These are phyloP conservation scores for Phenacoccus solenopsis DNA, from an alignment of 1,140 invertebrate genomes.

Conservation along the genomic window DNA sequence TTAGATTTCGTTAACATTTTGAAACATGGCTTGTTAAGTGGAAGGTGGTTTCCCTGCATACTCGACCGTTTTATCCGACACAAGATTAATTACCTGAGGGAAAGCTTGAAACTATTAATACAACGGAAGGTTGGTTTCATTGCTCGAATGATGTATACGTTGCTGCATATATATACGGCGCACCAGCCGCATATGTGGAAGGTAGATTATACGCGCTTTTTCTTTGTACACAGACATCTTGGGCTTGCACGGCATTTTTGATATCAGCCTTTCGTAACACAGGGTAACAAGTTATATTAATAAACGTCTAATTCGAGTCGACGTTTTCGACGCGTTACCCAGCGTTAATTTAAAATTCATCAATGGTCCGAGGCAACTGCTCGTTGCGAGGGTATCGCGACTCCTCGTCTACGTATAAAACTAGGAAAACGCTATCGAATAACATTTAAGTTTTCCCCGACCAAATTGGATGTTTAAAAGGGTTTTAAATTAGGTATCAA, in stretches of 20 bases:
- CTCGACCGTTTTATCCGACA: not conserved
- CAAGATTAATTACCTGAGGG: conserved; percentile 14
- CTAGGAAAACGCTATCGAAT: not conserved
- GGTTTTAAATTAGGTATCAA: conserved; percentile 18
- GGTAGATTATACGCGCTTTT: no score
- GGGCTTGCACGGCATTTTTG: no score
- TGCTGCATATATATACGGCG: no score
- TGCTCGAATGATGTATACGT: not conserved
- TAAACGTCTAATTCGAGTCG: no score
- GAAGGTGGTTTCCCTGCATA: conserved; percentile 4
- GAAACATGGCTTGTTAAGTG: conserved; percentile 11
- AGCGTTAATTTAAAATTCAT: no score
- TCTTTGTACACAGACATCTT: no score
- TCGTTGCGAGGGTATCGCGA: not conserved
- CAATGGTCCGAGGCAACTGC: no score
- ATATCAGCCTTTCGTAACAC: no score
- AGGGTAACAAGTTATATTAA: no score
- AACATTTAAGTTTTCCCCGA: not conserved
- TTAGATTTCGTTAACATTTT: conserved; percentile 18
- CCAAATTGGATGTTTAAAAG: not conserved
- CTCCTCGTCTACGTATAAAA: not conserved
- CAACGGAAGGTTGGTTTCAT: not conserved
- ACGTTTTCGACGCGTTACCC: no score
- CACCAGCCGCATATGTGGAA: no score
- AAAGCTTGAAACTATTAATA: conserved; percentile 13